Evolutionary conservation across 2,888 invertebrate genomes (phyloP).

Genomic region (Arctia plantaginis): DNA sequence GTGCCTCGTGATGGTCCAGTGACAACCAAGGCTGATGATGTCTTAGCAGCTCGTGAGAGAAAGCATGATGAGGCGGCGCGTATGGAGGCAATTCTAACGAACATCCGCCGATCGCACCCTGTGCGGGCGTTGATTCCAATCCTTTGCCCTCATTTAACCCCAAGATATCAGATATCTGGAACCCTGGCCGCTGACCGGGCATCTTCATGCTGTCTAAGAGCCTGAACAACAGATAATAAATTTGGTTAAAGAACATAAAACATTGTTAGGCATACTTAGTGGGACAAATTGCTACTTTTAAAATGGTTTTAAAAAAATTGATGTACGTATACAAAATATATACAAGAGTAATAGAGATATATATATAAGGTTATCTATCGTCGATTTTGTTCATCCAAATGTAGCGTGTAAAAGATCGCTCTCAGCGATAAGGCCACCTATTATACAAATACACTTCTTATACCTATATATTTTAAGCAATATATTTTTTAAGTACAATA

Average conservation of each 20-base stretch:
- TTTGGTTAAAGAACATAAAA: neutral
- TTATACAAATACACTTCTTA: too few relatives aligned
- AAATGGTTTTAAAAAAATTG: conserved; percentile 12
- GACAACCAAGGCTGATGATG: conserved; percentile 82
- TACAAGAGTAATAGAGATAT: neutral
- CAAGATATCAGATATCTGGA: conserved; percentile 97
- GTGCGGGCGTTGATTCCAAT: conserved; percentile 73
- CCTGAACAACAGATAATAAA: conserved; percentile 78
- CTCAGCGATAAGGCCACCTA: neutral
- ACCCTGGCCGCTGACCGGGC: conserved; percentile 92
- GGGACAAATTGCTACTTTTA: neutral
- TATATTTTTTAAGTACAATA: too few relatives aligned
- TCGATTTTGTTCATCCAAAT: neutral
- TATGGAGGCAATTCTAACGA: conserved; percentile 76
- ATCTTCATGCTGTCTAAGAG: conserved; percentile 94
- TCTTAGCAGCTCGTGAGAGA: conserved; percentile 77
- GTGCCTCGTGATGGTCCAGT: conserved; percentile 77
- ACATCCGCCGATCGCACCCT: conserved; percentile 64
- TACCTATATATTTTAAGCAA: too few relatives aligned
- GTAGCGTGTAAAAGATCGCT: neutral
- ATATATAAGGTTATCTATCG: neutral
- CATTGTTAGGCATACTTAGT: too few relatives aligned
- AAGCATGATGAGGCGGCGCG: conserved; percentile 74
- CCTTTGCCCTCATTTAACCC: conserved; percentile 92
- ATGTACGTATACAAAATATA: neutral